Evolutionary conservation across 2,888 invertebrate species (phyloP).

Genomic region (Rhopalosiphum nymphaeae): DNA sequence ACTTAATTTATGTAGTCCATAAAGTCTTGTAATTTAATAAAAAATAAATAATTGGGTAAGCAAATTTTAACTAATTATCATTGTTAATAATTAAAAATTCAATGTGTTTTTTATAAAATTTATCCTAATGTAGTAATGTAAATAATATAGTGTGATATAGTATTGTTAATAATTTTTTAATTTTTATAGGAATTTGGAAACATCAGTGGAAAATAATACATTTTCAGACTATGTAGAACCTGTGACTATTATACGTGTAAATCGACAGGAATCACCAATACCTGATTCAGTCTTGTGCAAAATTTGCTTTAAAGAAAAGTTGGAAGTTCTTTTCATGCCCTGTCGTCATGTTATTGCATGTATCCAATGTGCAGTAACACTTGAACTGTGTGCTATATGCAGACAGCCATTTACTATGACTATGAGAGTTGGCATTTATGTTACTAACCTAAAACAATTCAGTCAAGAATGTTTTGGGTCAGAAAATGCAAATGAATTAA

Average conservation of each 20-base stretch:
- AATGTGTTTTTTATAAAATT: not conserved
- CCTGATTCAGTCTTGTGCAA: slow-evolving; percentile 75
- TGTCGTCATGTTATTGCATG: slow-evolving; percentile 96
- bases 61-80: too few relatives aligned
- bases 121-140: not conserved
- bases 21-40: too few relatives aligned
- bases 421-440: slow-evolving; percentile 11
- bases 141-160: too few relatives aligned
- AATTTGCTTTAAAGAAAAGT: slow-evolving; percentile 90
- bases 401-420: slow-evolving; percentile 75
- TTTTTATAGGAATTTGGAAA: not conserved
- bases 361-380: slow-evolving; percentile 88
- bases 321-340: slow-evolving; percentile 91
- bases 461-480: not conserved
- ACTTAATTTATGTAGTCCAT: too few relatives aligned
- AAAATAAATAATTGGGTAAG: too few relatives aligned
- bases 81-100: not conserved
- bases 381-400: slow-evolving; percentile 90
- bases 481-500: not conserved
- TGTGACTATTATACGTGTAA: not conserved
- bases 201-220: not conserved
- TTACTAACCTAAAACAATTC: not conserved
- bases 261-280: not conserved
- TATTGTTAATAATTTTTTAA: not conserved
- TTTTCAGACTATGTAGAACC: not conserved